A percentile compares a stretch with the other conserved stretches of the same genome.
Evolutionary conservation across 35 echinoderm and acorn worm genomes (phyloP).

Genomic region (Ophioderma brevispina): DNA sequence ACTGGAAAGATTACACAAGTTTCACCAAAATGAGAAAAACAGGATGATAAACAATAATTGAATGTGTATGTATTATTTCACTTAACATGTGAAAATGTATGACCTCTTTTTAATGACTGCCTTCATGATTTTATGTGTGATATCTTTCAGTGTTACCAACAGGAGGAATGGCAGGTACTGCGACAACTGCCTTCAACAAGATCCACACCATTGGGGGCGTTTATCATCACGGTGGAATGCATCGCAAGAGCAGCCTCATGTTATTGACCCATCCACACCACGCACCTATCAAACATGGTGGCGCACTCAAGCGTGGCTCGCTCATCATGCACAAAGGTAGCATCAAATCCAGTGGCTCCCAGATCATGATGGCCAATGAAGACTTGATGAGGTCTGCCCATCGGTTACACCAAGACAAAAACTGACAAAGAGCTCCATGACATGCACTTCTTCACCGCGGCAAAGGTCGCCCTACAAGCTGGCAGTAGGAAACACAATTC

Average conservation of each 20-base stretch:
- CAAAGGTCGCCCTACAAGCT: conserved; percentile 60
- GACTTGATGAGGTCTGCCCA: conserved; percentile 71
- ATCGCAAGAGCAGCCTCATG: conserved; percentile 24
- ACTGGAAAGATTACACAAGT: too few relatives aligned
- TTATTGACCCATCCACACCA: conserved; percentile 13
- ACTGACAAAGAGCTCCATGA: conserved; percentile 68
- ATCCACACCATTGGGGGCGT: conserved; percentile 3
- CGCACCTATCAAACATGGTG: conserved; percentile 39
- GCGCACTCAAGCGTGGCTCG: conserved; percentile 70
- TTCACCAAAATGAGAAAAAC: too few relatives aligned
- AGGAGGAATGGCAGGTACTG: neutral
- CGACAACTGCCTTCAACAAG: neutral
- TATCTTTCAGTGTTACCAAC: neutral
- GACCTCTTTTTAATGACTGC: too few relatives aligned
- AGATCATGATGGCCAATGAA: conserved; percentile 82
- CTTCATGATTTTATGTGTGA: too few relatives aligned
- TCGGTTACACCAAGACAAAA: conserved; percentile 53
- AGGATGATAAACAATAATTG: too few relatives aligned
- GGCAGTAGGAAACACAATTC: conserved; percentile 50
- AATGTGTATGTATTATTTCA: too few relatives aligned
- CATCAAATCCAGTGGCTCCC: conserved; percentile 66
- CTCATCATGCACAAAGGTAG: conserved; percentile 62
- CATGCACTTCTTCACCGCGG: conserved; percentile 64
- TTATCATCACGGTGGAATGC: neutral
- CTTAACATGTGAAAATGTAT: too few relatives aligned